A percentile compares a stretch with the other conserved stretches of the same genome.
These are phyloP conservation scores for Atlantisia rogersi DNA, from an alignment of 2,113 vertebrate genomes.

Conservation along the genomic window DNA sequence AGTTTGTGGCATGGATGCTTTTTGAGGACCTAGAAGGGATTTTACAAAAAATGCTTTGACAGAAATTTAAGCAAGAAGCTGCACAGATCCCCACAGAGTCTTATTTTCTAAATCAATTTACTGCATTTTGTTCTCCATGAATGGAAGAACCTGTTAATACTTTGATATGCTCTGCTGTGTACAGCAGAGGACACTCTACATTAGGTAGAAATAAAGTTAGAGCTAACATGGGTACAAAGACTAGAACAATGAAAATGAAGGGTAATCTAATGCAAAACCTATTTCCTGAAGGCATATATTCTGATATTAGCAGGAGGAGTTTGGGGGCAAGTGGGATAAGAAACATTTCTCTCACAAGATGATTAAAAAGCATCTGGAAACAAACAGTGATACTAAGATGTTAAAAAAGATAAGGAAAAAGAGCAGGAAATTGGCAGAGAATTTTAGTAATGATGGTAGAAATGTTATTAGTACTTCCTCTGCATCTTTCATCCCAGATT, in stretches of 20 bases:
- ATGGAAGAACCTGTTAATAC: not conserved
- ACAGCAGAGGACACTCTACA: constrained; percentile 59
- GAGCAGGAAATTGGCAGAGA: not conserved
- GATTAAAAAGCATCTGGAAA: not conserved
- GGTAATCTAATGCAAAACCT: not conserved
- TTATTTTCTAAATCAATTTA: not conserved
- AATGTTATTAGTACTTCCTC: not conserved
- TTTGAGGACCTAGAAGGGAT: not conserved
- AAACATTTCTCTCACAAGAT: not conserved
- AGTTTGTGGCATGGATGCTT: not conserved
- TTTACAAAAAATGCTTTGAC: not conserved
- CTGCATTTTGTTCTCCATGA: not conserved
- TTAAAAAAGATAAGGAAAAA: not conserved
- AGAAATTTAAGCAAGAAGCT: not conserved
- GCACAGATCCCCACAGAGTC: not conserved
- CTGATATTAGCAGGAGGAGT: not conserved
- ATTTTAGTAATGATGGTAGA: not conserved
- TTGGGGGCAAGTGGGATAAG: not conserved
- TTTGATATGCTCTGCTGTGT: constrained; percentile 16
- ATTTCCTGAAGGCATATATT: not conserved
- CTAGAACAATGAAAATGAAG: not conserved
- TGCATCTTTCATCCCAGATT: not conserved
- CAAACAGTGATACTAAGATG: not conserved
- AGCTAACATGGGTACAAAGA: not conserved
- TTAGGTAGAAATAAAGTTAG: not conserved